Base-by-base conservation (phyloP, 2,888 invertebrate species). In the Lottia scabra region DNA sequence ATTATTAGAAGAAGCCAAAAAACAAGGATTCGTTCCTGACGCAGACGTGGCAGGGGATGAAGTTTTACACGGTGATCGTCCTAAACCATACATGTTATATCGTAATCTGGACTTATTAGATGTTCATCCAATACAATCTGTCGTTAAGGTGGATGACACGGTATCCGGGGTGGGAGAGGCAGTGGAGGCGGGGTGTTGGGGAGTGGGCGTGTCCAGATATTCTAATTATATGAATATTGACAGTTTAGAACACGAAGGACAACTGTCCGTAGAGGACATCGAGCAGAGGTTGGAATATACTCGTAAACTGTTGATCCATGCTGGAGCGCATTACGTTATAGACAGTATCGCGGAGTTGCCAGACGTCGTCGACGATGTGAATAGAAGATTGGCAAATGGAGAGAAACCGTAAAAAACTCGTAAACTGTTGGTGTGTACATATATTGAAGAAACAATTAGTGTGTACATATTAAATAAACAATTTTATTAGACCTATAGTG, bases 51-150 rank as follows among this genome's bases (percentile, higher is more conserved):
- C 89, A 27, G 87, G 89, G 0, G 89, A 90, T 78, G 89, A 90
- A 75, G 90, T 90, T 0, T 78, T 83, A 2, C 70, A 87, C 27
- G 88, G 87, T 16, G 85, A 87, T 0, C 81, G 89, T 27, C 90
- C 90, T 12, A 87, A 87, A 71, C 89, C 90, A 0, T 87, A 87
- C 75, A 90, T 90, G 90, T 81, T 90, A n/a, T 90, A 87, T 80
- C 77, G 82, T n/a, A 89, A 88, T 75, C 83, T 89, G 70, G 90
- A 89, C 67, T 77, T 88, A 13, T 75, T 90, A 26, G 86, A 89
- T 75, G 83, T 90, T 5, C 79, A 81, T 70, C 88, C 88, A 1
- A 86, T 88, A 23, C 82, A 87, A 72, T 80, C 87, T 0, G 85
- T 87, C 23, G 84, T 87, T n/a, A 87, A 87, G 75, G 87, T 90